Evolutionary conservation across 2,888 invertebrate genomes (phyloP).

Genomic region (Agonopterix heracliana): DNA sequence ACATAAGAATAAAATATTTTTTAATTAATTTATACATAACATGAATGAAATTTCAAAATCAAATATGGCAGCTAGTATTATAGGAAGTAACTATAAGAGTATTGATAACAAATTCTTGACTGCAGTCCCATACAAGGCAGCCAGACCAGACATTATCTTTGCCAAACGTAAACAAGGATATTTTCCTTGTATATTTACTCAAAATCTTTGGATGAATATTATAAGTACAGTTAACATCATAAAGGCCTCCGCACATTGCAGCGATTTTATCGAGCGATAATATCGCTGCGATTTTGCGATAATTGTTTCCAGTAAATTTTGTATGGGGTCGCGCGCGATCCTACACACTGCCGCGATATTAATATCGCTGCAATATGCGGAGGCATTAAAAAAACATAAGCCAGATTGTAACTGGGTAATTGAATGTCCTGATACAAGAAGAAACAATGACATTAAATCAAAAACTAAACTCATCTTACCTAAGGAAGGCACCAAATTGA

Average conservation of each 20-base stretch:
- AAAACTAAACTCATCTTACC: neutral
- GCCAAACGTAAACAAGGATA: neutral
- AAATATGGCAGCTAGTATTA: constrained; percentile 59
- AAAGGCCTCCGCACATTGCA: no score
- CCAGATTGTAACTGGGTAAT: neutral
- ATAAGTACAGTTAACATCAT: neutral
- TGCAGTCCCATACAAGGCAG: neutral
- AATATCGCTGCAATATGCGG: no score
- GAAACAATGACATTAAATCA: neutral
- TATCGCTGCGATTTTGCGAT: no score
- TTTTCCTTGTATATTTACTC: constrained; percentile 2
- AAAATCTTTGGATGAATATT: constrained; percentile 9
- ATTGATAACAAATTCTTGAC: neutral
- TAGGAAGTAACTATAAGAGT: constrained; percentile 23
- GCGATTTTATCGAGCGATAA: no score
- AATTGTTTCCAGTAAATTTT: no score
- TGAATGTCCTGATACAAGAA: neutral
- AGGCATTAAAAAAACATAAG: neutral
- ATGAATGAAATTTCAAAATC: constrained; percentile 32
- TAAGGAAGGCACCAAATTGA: neutral
- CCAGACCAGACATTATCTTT: neutral
- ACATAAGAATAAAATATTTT: constrained; percentile 30
- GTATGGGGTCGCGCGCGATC: no score
- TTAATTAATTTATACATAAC: constrained; percentile 27
- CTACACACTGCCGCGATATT: no score